These are phyloP conservation scores for Sphyrna mokarran DNA, from an alignment of 2,113 vertebrate species.

Conservation along the genomic window DNA sequence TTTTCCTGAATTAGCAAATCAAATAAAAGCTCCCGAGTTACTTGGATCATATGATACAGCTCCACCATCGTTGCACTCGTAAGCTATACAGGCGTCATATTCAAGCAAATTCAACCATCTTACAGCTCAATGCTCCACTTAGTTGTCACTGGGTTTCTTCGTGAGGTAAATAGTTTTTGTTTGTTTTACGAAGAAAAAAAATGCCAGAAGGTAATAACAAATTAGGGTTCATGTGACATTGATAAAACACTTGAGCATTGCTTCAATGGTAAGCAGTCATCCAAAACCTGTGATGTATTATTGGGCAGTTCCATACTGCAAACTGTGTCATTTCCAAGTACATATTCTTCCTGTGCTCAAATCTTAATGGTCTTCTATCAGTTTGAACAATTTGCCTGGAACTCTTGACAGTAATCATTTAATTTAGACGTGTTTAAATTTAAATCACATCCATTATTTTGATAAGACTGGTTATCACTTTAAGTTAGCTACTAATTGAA, in stretches of 20 bases:
- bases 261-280: background rate
- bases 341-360: background rate
- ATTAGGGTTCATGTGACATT: background rate
- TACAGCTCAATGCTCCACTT: background rate
- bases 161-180: background rate
- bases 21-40: background rate
- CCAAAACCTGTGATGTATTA: background rate
- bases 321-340: conserved; percentile 6
- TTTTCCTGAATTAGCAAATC: background rate
- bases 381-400: conserved; percentile 29
- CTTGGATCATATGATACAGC: background rate
- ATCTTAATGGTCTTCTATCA: conserved; percentile 23
- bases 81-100: too few species aligned
- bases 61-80: too few species aligned
- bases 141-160: background rate
- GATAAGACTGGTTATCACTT: conserved; percentile 8
- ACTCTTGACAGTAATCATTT: conserved; percentile 21
- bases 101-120: background rate
- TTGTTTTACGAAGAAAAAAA: background rate
- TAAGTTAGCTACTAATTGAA: conserved; percentile 29
- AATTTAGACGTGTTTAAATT: conserved; percentile 19
- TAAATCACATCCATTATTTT: conserved; percentile 29
- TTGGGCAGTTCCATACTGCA: background rate
- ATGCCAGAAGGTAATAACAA: background rate
- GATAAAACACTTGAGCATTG: background rate